Evolutionary conservation across 2,888 invertebrate genomes (phyloP).

Genomic region (Torymus auratus): DNA sequence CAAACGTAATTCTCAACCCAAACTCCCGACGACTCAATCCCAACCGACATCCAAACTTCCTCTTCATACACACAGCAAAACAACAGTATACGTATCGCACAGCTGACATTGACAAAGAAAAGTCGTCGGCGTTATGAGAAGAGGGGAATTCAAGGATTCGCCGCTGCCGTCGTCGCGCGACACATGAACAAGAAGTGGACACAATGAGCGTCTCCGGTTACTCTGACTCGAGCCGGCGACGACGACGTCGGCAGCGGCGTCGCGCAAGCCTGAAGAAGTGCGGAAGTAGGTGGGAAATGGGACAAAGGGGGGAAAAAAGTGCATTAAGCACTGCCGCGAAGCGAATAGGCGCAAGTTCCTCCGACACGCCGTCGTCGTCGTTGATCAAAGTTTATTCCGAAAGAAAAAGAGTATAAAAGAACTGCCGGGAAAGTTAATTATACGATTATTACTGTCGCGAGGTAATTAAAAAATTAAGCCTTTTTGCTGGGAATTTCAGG

Average conservation of each 20-base stretch:
- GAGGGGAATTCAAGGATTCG: slow-evolving; percentile 59
- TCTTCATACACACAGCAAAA: too few relatives aligned
- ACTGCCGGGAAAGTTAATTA: slow-evolving; percentile 28
- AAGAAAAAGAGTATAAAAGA: slow-evolving; percentile 1
- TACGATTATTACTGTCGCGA: slow-evolving; percentile 4
- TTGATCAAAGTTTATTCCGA: slow-evolving; percentile 57
- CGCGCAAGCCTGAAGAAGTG: slow-evolving; percentile 48
- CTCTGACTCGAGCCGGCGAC: slow-evolving; percentile 58
- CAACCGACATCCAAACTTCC: too few relatives aligned
- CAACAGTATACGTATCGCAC: slow-evolving; percentile 36
- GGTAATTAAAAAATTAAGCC: slow-evolving; percentile 9
- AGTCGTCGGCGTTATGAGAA: slow-evolving; percentile 37
- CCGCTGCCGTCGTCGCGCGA: slow-evolving; percentile 29
- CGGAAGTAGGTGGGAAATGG: slow-evolving; percentile 58
- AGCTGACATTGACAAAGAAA: slow-evolving; percentile 59
- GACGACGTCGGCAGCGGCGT: too few relatives aligned
- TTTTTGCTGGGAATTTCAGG: slow-evolving; percentile 19
- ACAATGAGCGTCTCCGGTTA: slow-evolving; percentile 64
- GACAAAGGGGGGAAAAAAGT: slow-evolving; percentile 60
- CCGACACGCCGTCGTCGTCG: slow-evolving; percentile 48
- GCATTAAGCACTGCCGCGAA: slow-evolving; percentile 62
- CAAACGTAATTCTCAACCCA: too few relatives aligned
- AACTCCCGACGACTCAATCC: too few relatives aligned
- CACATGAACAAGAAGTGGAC: slow-evolving; percentile 63
- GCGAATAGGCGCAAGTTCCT: slow-evolving; percentile 60